A percentile compares a stretch with the other conserved stretches of the same genome.
Conservation (phyloP, 2,797 vertebrate species). For the Sparus aurata region DNA sequence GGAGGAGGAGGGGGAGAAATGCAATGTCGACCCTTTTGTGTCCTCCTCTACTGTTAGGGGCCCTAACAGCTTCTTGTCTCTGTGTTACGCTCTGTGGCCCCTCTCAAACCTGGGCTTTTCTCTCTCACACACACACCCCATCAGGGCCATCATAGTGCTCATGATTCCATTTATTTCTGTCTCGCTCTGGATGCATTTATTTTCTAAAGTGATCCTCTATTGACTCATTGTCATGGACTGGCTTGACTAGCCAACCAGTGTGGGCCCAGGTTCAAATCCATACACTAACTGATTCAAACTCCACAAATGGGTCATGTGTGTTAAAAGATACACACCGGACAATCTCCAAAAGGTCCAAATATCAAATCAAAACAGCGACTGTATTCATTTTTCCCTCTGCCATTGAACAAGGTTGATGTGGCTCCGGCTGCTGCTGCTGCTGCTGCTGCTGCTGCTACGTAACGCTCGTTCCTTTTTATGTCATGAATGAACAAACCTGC, state of each 20-base stretch:
- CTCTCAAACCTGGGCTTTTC: slow-evolving; percentile 85
- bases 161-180: slow-evolving; percentile 85
- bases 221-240: slow-evolving; percentile 86
- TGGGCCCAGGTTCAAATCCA: slow-evolving; percentile 76
- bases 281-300: slow-evolving; percentile 78
- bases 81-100: slow-evolving; percentile 84
- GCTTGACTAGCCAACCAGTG: slow-evolving; percentile 82
- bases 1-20: slow-evolving; percentile 64
- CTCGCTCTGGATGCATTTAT: slow-evolving; percentile 87
- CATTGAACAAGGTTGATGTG: slow-evolving; percentile 61
- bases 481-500: slow-evolving; percentile 74
- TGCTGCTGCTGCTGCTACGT: slow-evolving; percentile 10
- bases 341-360: slow-evolving; percentile 67
- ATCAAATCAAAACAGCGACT: slow-evolving; percentile 71
- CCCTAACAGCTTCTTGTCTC: slow-evolving; percentile 84
- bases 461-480: slow-evolving; percentile 52
- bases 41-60: slow-evolving; percentile 79
- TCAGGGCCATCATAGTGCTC: slow-evolving; percentile 77
- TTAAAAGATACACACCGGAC: slow-evolving; percentile 62
- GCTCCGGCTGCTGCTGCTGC: slow-evolving; percentile 33
- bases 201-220: slow-evolving; percentile 86
- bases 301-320: slow-evolving; percentile 68
- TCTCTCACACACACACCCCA: slow-evolving; percentile 79
- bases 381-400: slow-evolving; percentile 56
- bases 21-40: slow-evolving; percentile 82